Evolutionary conservation across 2,888 invertebrate genomes (phyloP).

Genomic region (Andrena bicolor): DNA sequence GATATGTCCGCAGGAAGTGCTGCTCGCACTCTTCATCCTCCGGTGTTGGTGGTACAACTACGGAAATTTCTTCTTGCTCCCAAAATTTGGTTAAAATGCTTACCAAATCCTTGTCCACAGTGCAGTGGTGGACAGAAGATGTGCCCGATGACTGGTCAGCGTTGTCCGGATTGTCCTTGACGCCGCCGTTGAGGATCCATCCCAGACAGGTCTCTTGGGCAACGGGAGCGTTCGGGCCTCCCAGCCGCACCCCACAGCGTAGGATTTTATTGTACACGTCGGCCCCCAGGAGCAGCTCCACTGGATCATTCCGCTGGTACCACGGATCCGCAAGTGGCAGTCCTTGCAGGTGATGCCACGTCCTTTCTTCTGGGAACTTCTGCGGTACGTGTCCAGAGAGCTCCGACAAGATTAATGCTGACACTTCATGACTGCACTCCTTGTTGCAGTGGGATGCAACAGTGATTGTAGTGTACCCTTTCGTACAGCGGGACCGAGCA

Average conservation of each 20-base stretch:
- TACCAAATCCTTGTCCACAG: not conserved
- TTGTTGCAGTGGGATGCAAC: not conserved
- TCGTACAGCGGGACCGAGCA: not conserved
- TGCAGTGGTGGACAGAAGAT: not conserved
- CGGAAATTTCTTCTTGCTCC: slow-evolving; percentile 4
- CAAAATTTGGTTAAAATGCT: not conserved
- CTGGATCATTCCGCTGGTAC: not conserved
- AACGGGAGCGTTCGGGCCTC: not conserved
- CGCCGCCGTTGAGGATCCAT: not conserved
- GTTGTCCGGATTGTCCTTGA: too few relatives aligned
- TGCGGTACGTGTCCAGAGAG: not conserved
- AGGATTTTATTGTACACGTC: not conserved
- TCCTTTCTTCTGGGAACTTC: not conserved
- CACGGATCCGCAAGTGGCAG: too few relatives aligned
- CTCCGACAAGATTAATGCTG: not conserved
- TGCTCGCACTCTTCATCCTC: slow-evolving; percentile 4
- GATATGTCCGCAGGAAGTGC: not conserved
- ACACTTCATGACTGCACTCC: too few relatives aligned
- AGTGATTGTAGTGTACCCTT: not conserved
- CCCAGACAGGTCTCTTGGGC: not conserved
- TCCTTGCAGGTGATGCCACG: not conserved
- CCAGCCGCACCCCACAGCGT: not conserved
- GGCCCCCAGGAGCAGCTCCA: not conserved
- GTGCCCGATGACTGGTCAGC: too few relatives aligned
- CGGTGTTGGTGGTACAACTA: not conserved